Evolutionary conservation across 2,888 invertebrate genomes (phyloP).

Genomic region (Helicoverpa assulta): DNA sequence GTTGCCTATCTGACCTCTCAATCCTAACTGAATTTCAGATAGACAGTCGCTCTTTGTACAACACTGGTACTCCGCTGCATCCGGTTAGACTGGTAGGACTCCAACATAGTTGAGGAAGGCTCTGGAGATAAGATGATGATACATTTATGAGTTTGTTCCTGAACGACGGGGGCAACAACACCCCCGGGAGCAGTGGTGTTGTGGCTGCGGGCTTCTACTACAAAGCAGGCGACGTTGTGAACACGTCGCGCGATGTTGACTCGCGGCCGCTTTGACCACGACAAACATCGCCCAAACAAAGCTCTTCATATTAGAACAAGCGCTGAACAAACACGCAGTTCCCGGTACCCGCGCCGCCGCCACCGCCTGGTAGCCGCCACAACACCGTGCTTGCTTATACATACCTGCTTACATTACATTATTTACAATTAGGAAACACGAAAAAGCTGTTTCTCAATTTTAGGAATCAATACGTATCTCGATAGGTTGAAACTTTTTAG

Average conservation of each 20-base stretch:
- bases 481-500: constrained; percentile 23
- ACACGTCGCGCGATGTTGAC: constrained; percentile 44
- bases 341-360: constrained; percentile 48
- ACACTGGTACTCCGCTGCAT: too few relatives aligned
- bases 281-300: constrained; percentile 68
- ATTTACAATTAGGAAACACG: constrained; percentile 4
- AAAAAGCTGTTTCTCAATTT: constrained; percentile 4
- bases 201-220: too few relatives aligned
- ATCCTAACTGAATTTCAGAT: too few relatives aligned
- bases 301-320: constrained; percentile 69
- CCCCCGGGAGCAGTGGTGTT: too few relatives aligned
- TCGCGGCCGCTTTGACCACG: constrained; percentile 58
- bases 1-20: too few relatives aligned
- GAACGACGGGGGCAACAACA: too few relatives aligned
- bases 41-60: too few relatives aligned
- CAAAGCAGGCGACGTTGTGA: constrained; percentile 5
- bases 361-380: constrained; percentile 26
- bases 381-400: constrained; percentile 24
- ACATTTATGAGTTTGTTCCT: too few relatives aligned
- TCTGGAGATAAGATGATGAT: too few relatives aligned
- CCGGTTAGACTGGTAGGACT: too few relatives aligned
- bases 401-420: constrained; percentile 9
- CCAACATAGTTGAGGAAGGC: too few relatives aligned
- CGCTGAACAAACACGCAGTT: constrained; percentile 65
- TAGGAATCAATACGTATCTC: constrained; percentile 30